Evolutionary conservation across 2,888 invertebrate genomes (phyloP), one percentile per base, ranked within the genome.

Genomic region (Nomada goodeniana): DNA sequence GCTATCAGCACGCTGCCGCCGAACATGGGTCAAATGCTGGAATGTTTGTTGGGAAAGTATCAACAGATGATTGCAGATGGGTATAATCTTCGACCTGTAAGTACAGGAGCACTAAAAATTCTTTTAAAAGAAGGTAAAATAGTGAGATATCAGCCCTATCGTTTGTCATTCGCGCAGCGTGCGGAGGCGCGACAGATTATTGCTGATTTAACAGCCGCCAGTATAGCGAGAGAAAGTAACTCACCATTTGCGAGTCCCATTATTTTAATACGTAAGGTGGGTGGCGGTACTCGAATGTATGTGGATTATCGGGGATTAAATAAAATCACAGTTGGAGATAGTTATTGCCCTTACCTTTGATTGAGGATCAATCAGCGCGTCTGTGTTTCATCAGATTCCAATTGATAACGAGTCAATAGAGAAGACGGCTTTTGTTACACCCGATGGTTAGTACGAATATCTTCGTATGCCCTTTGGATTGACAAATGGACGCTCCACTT

Each of bases 401-500:
- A 52, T 71, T 0, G 71, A 60, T 18, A 36, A n/a, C 0, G 44
- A 57, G 1, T 63, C 72, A 1, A 55, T 73, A 9, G 47, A 42
- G n/a, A 73, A 47, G n/a, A 73, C 57, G 1, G 64, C 64, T 2
- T 72, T 72, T 15, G 70, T 70, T 7, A 60, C 70, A 13, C 60
- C 61, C 0, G 61, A 68, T 42, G 57, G 60, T 15, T 18, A 60
- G 2, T 71, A 71, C 20, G 53, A 71, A 18, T 71, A 26, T 61
- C 11, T 61, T 13, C 44, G 71, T 13, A 63, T 72, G 65, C 73
- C 73, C 1, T 73, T 65, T n/a, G 73, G 73, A 15, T n/a, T 73
- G 2, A 57, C 57, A 0, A 73, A 73, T 13, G 65, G 57, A 2
- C 73, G 59, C 2, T 64, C 57, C 2, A 47, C 57, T 23, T 73